Conservation (phyloP, 2,113 vertebrate genomes). For the Halcyon malimbica region DNA sequence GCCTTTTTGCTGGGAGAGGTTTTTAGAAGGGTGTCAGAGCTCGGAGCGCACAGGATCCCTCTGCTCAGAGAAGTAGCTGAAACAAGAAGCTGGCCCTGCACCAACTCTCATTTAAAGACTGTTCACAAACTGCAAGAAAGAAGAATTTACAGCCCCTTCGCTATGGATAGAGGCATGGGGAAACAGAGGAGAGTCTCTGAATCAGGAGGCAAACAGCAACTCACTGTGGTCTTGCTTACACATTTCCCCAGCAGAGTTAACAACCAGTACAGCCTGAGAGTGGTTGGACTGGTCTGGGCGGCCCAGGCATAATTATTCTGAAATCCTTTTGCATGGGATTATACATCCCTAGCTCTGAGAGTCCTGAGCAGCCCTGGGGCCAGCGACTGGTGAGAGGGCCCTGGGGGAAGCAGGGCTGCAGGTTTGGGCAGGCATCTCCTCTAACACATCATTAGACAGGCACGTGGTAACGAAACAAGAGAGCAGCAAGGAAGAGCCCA, state of each 20-base stretch:
- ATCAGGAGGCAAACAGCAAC: not conserved
- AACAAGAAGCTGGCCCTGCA: not conserved
- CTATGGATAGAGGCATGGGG: not conserved
- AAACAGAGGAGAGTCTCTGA: not conserved
- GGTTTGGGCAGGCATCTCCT: not conserved
- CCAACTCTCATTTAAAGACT: not conserved
- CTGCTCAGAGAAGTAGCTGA: not conserved
- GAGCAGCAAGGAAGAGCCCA: not conserved
- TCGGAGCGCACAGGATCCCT: not conserved
- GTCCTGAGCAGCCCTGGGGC: not conserved
- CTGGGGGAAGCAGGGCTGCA: not conserved
- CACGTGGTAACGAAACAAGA: not conserved
- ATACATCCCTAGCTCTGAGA: not conserved
- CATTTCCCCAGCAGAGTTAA: not conserved
- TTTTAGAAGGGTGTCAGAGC: not conserved
- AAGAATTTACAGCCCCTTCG: not conserved
- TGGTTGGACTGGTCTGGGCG: not conserved
- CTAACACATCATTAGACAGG: not conserved
- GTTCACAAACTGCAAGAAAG: not conserved
- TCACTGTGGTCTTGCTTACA: not conserved
- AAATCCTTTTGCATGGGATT: not conserved
- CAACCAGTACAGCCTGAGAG: not conserved
- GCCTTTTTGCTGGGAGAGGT: not conserved
- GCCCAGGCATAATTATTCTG: not conserved
- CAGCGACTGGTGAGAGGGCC: not conserved